These are phyloP conservation scores for Leptoteleia sp. DNA, from an alignment of 1,140 invertebrate genomes.

Conservation along the genomic window DNA sequence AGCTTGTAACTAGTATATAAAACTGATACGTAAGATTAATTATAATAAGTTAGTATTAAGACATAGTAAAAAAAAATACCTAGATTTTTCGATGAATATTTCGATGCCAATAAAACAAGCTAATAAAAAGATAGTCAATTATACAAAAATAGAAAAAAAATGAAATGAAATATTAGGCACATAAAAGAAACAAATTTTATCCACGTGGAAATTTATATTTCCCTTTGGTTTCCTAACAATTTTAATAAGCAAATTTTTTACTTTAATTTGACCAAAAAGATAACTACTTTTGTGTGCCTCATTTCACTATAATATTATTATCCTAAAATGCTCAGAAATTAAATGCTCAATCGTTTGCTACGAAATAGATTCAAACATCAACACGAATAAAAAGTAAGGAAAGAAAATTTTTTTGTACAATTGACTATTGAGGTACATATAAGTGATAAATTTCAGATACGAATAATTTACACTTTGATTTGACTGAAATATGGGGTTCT, in stretches of 20 bases:
- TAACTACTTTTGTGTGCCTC: slow-evolving; percentile 47
- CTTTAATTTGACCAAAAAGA: too few relatives aligned
- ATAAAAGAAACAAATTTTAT: too few relatives aligned
- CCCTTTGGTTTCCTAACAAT: too few relatives aligned
- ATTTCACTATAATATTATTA: slow-evolving; percentile 21
- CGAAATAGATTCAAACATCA: slow-evolving; percentile 2
- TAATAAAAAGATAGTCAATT: slow-evolving; percentile 60
- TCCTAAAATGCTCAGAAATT: slow-evolving; percentile 39
- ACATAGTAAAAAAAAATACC: slow-evolving; percentile 19
- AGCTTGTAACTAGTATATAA: slow-evolving; percentile 50
- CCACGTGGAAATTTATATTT: too few relatives aligned
- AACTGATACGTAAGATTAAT: slow-evolving; percentile 36
- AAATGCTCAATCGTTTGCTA: slow-evolving; percentile 34
- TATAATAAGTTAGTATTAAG: slow-evolving; percentile 43
- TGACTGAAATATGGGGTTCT: slow-evolving; percentile 15
- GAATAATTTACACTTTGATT: slow-evolving; percentile 17
- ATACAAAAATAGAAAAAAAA: slow-evolving; percentile 46
- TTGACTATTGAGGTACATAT: slow-evolving; percentile 47
- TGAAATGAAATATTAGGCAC: slow-evolving; percentile 18
- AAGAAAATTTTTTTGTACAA: slow-evolving; percentile 49
- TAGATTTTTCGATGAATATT: slow-evolving; percentile 63
- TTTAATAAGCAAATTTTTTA: too few relatives aligned
- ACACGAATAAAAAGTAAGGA: slow-evolving; percentile 4
- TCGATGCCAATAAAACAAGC: slow-evolving; percentile 65
- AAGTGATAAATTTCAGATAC: slow-evolving; percentile 42